Evolutionary conservation across 2,113 vertebrate genomes (phyloP).

Genomic region (Lagopus muta): DNA sequence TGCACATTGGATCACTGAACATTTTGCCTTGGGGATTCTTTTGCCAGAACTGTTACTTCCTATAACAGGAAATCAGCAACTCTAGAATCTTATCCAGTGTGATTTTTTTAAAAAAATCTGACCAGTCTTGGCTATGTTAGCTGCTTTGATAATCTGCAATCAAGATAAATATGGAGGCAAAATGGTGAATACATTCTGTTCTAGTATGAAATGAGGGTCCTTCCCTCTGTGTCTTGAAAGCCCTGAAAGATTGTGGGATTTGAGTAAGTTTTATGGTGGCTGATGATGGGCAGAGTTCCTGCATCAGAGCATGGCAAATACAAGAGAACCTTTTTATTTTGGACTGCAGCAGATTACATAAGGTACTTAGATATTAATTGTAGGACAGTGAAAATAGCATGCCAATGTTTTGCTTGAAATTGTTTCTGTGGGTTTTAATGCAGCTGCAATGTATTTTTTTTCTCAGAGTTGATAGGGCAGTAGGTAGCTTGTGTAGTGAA

Average conservation of each 20-base stretch:
- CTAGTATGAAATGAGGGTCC: constrained; percentile 45
- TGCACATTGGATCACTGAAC: constrained; percentile 62
- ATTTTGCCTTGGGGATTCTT: constrained; percentile 78
- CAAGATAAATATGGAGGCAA: constrained; percentile 63
- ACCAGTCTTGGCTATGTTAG: constrained; percentile 18
- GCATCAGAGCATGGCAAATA: constrained; percentile 54
- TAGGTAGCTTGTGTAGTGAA: no score
- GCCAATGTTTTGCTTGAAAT: constrained; percentile 34
- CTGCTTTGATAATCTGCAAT: constrained; percentile 56
- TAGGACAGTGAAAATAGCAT: constrained; percentile 41
- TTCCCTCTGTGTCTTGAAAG: constrained; percentile 59
- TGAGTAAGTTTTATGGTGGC: constrained; percentile 67
- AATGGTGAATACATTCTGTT: constrained; percentile 27
- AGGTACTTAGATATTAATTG: constrained; percentile 37
- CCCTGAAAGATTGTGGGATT: constrained; percentile 58
- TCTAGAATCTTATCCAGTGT: constrained; percentile 51
- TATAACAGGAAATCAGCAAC: constrained; percentile 77
- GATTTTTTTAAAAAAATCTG: constrained; percentile 46
- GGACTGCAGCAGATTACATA: constrained; percentile 53
- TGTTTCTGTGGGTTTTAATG: constrained; percentile 26
- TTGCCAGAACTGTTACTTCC: constrained; percentile 72
- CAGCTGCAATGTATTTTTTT: background rate
- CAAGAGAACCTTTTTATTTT: constrained; percentile 58
- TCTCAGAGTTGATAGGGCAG: no score
- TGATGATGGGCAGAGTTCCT: constrained; percentile 56